A percentile compares a stretch with the other conserved stretches of the same genome.
Conservation (phyloP, 2,797 vertebrate genomes). For the Pipistrellus pipistrellus region DNA sequence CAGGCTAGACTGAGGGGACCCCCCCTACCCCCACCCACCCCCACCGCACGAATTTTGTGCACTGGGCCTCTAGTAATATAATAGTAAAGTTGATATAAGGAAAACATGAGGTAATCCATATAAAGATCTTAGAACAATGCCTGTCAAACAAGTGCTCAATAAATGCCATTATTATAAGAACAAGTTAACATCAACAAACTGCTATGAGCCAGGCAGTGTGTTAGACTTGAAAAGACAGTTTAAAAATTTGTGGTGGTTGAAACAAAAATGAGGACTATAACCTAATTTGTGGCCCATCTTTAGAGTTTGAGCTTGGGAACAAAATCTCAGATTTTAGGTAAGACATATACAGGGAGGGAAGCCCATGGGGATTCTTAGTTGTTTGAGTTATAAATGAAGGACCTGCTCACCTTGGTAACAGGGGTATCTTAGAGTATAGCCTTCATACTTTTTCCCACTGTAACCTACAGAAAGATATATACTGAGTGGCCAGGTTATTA, state of each 20-base stretch:
- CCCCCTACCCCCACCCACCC: no score
- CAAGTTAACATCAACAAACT: background rate
- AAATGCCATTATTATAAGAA: constrained; percentile 54
- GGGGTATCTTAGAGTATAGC: background rate
- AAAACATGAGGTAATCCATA: background rate
- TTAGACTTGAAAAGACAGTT: constrained; percentile 44
- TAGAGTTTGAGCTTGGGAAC: background rate
- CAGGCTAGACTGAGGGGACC: no score
- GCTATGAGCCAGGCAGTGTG: background rate
- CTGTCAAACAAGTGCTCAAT: constrained; percentile 44
- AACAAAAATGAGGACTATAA: constrained; percentile 42
- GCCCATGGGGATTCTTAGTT: background rate
- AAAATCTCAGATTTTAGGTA: constrained; percentile 32
- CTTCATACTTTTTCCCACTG: background rate
- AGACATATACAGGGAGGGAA: background rate
- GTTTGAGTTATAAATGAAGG: constrained; percentile 7
- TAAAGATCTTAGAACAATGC: constrained; percentile 48
- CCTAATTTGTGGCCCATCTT: background rate
- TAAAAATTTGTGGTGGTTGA: background rate
- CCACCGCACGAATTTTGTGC: no score
- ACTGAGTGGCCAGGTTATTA: no score
- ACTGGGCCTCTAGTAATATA: background rate
- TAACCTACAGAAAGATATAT: background rate
- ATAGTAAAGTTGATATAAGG: background rate
- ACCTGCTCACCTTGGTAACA: background rate